Conservation (phyloP, 2,888 invertebrate genomes). For the Phorcus lineatus region DNA sequence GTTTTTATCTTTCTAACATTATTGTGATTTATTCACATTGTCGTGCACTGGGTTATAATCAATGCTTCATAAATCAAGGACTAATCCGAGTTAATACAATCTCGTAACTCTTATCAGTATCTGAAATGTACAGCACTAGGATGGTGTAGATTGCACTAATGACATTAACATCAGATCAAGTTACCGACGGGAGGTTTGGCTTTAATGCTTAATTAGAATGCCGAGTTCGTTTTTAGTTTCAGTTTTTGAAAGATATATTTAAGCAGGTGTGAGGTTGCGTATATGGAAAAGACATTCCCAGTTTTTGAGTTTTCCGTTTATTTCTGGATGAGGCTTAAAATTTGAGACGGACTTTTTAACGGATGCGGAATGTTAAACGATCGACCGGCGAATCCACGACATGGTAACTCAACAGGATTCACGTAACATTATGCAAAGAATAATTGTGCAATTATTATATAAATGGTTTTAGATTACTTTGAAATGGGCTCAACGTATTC, state of each 20-base stretch:
- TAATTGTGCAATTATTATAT: no score
- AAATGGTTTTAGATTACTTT: no score
- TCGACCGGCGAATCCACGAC: no score
- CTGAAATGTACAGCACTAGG: no score
- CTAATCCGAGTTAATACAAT: conserved; percentile 4
- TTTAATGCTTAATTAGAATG: conserved; percentile 15
- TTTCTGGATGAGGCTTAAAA: background rate
- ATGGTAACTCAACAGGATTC: no score
- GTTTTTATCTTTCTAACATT: no score
- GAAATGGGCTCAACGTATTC: no score
- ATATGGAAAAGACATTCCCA: conserved; percentile 7
- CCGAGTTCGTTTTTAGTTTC: conserved; percentile 18
- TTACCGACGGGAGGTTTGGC: background rate
- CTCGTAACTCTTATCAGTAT: no score
- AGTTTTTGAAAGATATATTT: conserved; percentile 20
- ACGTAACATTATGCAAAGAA: no score
- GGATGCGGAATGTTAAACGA: no score
- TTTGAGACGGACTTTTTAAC: background rate
- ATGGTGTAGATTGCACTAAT: background rate
- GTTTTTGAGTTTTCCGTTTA: conserved; percentile 8
- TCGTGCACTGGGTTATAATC: no score
- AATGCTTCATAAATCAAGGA: background rate
- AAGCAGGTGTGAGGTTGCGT: background rate
- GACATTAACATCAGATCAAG: background rate
- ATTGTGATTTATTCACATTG: no score